These are phyloP conservation scores for Diarsia brunnea DNA, from an alignment of 2,888 invertebrate genomes.

Conservation along the genomic window DNA sequence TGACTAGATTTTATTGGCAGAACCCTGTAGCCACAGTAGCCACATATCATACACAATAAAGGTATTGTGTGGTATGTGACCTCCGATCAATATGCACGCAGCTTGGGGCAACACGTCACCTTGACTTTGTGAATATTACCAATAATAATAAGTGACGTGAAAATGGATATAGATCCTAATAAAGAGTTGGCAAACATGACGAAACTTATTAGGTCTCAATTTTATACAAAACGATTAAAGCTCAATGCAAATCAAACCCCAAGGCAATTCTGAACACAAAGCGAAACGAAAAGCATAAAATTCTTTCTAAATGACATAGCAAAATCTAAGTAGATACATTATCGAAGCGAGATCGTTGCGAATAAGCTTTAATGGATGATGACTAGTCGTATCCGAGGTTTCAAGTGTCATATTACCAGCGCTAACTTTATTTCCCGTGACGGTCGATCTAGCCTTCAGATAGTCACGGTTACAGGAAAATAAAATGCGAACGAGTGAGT, in stretches of 20 bases:
- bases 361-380: slow-evolving; percentile 78
- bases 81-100: background rate
- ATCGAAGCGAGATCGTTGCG: slow-evolving; percentile 71
- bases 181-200: background rate
- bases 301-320: slow-evolving; percentile 73
- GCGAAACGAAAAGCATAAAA: slow-evolving; percentile 62
- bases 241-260: slow-evolving; percentile 38
- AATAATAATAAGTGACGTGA: background rate
- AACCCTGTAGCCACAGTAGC: background rate
- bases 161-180: slow-evolving; percentile 1
- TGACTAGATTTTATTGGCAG: background rate
- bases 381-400: slow-evolving; percentile 74
- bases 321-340: slow-evolving; percentile 71
- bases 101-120: background rate
- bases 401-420: slow-evolving; percentile 75
- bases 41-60: background rate
- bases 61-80: background rate
- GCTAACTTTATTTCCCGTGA: slow-evolving; percentile 77
- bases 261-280: slow-evolving; percentile 32
- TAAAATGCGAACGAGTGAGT: slow-evolving; percentile 59
- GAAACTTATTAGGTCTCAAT: background rate
- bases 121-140: slow-evolving; percentile 2
- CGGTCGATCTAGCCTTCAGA: slow-evolving; percentile 70
- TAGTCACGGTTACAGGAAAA: slow-evolving; percentile 71
- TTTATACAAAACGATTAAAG: slow-evolving; percentile 7